These are phyloP conservation scores for Lampropteryx suffumata DNA, from an alignment of 2,888 invertebrate genomes.

Conservation along the genomic window DNA sequence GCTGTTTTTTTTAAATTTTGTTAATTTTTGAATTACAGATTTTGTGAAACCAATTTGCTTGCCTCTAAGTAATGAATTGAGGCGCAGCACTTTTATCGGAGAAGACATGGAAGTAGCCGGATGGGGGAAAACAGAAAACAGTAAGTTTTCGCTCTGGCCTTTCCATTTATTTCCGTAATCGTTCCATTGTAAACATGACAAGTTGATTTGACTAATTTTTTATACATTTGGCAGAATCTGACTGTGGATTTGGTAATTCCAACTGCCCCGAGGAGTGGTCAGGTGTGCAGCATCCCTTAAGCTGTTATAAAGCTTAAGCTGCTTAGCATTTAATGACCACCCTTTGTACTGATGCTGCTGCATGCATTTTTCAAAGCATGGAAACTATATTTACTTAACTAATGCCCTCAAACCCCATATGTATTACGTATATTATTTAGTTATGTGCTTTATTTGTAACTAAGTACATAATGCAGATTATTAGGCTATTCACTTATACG, in stretches of 20 bases:
- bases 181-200: background rate
- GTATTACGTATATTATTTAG: too few relatives aligned
- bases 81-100: constrained; percentile 62
- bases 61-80: constrained; percentile 58
- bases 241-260: constrained; percentile 16
- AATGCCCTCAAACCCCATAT: too few relatives aligned
- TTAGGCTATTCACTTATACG: too few relatives aligned
- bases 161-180: background rate
- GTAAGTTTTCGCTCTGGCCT: constrained; percentile 56
- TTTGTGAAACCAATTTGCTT: constrained; percentile 82
- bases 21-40: constrained; percentile 49
- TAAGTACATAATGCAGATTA: too few relatives aligned
- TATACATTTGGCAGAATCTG: constrained; percentile 27
- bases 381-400: too few relatives aligned
- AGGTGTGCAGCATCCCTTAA: constrained; percentile 23
- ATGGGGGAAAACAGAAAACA: constrained; percentile 87
- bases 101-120: constrained; percentile 85
- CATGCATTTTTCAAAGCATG: background rate
- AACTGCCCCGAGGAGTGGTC: constrained; percentile 16
- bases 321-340: background rate
- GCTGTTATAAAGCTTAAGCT: background rate
- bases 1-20: too few relatives aligned
- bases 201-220: background rate
- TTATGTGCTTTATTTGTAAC: too few relatives aligned
- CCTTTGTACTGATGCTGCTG: background rate